phyloP scores from a whole-genome alignment of 2,797 vertebrate genomes.

The Diplodus sargus region DNA sequence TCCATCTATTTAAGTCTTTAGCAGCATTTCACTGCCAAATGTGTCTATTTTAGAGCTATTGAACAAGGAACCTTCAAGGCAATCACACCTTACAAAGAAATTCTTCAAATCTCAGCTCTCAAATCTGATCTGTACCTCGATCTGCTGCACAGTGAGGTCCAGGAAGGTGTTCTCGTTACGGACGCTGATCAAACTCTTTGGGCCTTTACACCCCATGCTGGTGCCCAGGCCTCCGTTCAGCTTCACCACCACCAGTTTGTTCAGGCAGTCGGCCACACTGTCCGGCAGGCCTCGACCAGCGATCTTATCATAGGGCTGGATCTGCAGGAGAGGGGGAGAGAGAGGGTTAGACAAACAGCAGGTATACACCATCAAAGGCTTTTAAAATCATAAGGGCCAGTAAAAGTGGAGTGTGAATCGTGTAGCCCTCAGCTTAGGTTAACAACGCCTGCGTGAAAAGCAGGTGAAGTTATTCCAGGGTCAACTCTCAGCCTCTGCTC shows the following conservation, averaged over 20 bases:
- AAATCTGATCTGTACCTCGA: conserved; percentile 88
- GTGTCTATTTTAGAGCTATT: background rate
- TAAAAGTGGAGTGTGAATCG: too few species aligned
- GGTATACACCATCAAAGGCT: background rate
- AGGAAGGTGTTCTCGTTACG: conserved; percentile 98
- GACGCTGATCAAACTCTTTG: conserved; percentile 97
- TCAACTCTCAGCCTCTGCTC: too few species aligned
- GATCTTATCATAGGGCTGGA: conserved; percentile 97
- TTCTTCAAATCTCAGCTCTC: background rate
- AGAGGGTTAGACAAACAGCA: conserved; percentile 5
- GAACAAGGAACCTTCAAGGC: background rate
- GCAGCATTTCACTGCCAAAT: background rate
- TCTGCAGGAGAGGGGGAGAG: conserved; percentile 78
- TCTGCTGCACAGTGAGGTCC: conserved; percentile 98
- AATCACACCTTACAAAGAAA: background rate
- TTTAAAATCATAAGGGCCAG: background rate
- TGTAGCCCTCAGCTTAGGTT: too few species aligned
- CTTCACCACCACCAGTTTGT: conserved; percentile 98
- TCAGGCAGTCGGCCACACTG: conserved; percentile 90
- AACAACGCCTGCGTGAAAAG: too few species aligned
- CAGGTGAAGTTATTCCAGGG: too few species aligned
- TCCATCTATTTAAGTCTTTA: background rate
- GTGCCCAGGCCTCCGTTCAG: conserved; percentile 98
- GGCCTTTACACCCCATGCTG: conserved; percentile 99
- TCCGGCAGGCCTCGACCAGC: conserved; percentile 89